Evolutionary conservation across 2,797 vertebrate genomes (phyloP), one percentile per base, ranked within the genome.

Genomic region (Alosa sapidissima): DNA sequence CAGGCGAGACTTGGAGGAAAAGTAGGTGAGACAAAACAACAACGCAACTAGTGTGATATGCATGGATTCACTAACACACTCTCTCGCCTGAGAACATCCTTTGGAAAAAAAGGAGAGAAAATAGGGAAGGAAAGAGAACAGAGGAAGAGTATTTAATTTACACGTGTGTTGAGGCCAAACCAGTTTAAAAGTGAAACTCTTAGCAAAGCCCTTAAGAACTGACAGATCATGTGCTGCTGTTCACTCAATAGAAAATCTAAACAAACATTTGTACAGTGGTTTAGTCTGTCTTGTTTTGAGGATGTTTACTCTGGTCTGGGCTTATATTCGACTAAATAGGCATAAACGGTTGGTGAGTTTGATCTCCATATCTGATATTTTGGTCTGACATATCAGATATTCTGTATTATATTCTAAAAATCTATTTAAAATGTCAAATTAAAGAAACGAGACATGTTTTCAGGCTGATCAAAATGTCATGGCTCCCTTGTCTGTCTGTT

Each of bases 41-140:
- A 13, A 45, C 13, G 65, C 28, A 72, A 36, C 28, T 6, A 14
- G 65, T 72, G 65, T 5, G 65, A 72, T 41, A 36, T 72, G 72
- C 72, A 78, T 78, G 72, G 72, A 7, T 78, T 19, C 72, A 45
- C 41, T 21, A 78, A 78, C 72, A 78, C 65, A 36, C 28, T 72
- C 65, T 5, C 68, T 78, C 72, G 41, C 72, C 19, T 21, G 41
- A 47, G 68, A 78, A 47, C 72, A 78, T 78, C 72, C 8, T 19
- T 78, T 47, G 72, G 19, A 78, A 41, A 78, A 47, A 78, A 45
- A 28, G 9, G 60, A 1, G 10, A 36, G 36, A 45, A 45, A 45
- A 75, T 8, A 19, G 16, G 41, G 19, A 21, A 36, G 10, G 19
- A 78, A 78, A 5, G 16, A 14, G 72, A 78, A 16, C 5, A 8